These are phyloP conservation scores for Pelvicachromis taeniatus DNA, from an alignment of 2,113 vertebrate species.

Conservation along the genomic window DNA sequence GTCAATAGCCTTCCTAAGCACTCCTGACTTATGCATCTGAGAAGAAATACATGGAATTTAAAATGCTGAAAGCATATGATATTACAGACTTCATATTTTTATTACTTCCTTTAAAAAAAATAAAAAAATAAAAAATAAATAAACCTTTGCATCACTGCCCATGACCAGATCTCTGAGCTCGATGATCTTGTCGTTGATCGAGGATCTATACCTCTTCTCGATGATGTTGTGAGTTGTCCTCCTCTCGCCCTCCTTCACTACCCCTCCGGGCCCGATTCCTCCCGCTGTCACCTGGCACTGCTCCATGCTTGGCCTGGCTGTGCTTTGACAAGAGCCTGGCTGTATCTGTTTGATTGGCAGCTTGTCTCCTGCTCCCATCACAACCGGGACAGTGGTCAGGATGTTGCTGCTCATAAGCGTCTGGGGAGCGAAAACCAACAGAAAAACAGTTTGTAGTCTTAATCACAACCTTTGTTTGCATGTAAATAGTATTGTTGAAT, in stretches of 20 bases:
- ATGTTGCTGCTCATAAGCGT: constrained; percentile 95
- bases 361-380: constrained; percentile 95
- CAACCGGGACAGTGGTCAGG: constrained; percentile 90
- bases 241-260: constrained; percentile 91
- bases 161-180: constrained; percentile 95
- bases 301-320: constrained; percentile 70
- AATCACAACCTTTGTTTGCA: background rate
- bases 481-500: background rate
- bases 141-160: constrained; percentile 94
- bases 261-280: constrained; percentile 72
- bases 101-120: background rate
- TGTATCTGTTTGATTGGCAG: constrained; percentile 92
- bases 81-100: background rate
- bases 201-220: constrained; percentile 96
- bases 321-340: constrained; percentile 72
- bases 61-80: background rate
- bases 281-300: constrained; percentile 59
- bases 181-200: constrained; percentile 97
- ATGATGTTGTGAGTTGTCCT: constrained; percentile 98
- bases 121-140: constrained; percentile 23
- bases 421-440: constrained; percentile 48
- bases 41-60: background rate
- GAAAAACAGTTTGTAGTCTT: background rate
- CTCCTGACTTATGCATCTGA: constrained; percentile 98
- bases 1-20: constrained; percentile 94